Evolutionary conservation across 2,797 vertebrate species (phyloP).

Genomic region (Eulemur rubriventer): DNA sequence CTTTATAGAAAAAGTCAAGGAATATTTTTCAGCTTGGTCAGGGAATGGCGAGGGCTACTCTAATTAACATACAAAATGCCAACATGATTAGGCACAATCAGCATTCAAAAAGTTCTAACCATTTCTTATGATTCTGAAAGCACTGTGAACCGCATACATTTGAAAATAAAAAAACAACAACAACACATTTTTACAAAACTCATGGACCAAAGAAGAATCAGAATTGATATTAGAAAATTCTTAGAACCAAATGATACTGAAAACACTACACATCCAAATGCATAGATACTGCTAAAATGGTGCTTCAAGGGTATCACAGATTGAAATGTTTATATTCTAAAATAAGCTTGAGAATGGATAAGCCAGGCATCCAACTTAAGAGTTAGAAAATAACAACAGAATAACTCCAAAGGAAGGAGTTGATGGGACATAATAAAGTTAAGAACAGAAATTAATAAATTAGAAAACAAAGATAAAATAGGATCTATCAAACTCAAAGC

Average conservation of each 20-base stretch:
- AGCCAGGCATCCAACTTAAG: not conserved
- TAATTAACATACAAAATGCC: not conserved
- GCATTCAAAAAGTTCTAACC: not conserved
- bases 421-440: not conserved
- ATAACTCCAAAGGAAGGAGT: not conserved
- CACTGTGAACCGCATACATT: not conserved
- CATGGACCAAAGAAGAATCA: not conserved
- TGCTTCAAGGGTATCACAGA: not conserved
- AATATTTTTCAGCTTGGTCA: not conserved
- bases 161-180: not conserved
- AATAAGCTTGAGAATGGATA: not conserved
- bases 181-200: not conserved
- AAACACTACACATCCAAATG: not conserved
- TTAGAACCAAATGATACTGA: not conserved
- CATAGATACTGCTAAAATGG: not conserved
- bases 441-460: not conserved
- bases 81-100: not conserved
- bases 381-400: not conserved
- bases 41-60: not conserved
- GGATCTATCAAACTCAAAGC: not conserved
- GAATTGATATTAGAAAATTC: not conserved
- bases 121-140: not conserved
- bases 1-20: not conserved
- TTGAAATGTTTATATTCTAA: not conserved
- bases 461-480: not conserved